Percentiles rank a stretch among this genome's conserved stretches.
These are phyloP conservation scores for Lasiurus cinereus DNA, from an alignment of 2,113 vertebrate genomes.

Conservation along the genomic window DNA sequence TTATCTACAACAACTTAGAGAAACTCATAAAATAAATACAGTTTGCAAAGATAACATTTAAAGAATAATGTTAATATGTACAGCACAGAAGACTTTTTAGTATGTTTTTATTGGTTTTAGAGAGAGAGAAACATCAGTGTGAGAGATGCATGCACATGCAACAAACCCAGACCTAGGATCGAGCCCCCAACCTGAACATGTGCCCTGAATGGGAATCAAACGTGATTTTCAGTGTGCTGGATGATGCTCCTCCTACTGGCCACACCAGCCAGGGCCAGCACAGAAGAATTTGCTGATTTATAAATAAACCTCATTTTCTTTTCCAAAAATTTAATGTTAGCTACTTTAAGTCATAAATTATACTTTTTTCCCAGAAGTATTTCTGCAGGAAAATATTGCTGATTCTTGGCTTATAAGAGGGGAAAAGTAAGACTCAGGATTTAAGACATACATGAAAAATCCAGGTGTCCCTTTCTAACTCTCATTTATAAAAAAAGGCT, in stretches of 20 bases:
- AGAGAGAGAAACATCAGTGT: background rate
- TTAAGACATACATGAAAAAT: constrained; percentile 28
- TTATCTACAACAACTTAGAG: background rate
- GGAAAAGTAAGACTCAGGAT: background rate
- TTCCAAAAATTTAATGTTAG: background rate
- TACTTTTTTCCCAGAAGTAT: background rate
- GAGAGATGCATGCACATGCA: background rate
- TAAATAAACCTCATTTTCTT: constrained; percentile 3
- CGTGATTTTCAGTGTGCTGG: background rate
- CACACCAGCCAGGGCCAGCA: background rate
- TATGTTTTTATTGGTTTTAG: background rate
- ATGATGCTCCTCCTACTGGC: background rate
- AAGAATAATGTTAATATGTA: background rate
- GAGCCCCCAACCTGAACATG: background rate
- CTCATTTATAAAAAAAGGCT: constrained; percentile 10
- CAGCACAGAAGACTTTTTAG: background rate
- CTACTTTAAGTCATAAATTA: constrained; percentile 1
- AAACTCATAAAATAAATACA: background rate
- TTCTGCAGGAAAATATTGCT: constrained; percentile 48
- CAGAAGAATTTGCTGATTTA: constrained; percentile 9
- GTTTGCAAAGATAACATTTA: background rate
- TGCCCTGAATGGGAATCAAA: background rate
- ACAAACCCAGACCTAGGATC: background rate
- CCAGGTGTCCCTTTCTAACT: constrained; percentile 30
- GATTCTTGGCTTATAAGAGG: background rate